Evolutionary conservation across 2,888 invertebrate species (phyloP), one percentile per base, ranked within the genome.

Genomic region (Hesperia comma): DNA sequence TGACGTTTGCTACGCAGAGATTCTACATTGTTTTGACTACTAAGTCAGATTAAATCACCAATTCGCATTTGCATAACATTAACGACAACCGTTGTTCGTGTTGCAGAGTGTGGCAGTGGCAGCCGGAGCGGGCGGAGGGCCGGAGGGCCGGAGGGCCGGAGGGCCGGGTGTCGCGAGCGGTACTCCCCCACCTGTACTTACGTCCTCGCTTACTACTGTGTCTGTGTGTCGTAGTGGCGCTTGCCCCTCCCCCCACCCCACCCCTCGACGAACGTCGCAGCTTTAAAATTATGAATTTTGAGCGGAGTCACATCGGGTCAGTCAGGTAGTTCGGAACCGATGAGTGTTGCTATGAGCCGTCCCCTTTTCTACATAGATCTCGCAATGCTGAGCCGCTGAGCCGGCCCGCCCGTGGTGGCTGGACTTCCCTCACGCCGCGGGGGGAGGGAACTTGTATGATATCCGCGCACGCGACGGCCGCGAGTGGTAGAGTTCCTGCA

Each of bases 401-500:
- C 53, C 70, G 67, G 67, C 63, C 51, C 43, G 37, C 61, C 49
- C 66, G 62, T 21, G 17, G 15, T 53, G 67, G 68, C 60, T 60
- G 60, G 5, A n/a, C 49, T 41, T 63, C 63, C 54, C 56, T 56
- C 61, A 40, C 63, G 57, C 40, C 51, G 41, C 58, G 54, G 15
- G 61, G 49, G n/a, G 61, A 14, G 61, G 21, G n/a, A 7, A 54
- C n/a, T 12, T 53, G 15, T 33, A 10, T n/a, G 6, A 33, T 26
- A 32, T 54, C 53, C 54, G 54, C 32, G 54, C 54, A 53, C 53
- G 32, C 54, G 49, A 10, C 37, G 37, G 10, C 14, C 12, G 26
- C 41, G 26, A 49, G 74, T 70, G 74, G 71, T 70, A 71, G 73
- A 75, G 75, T 78, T 76, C 77, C 78, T 74, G 78, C 80, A 78